A percentile compares a stretch with the other conserved stretches of the same genome.
Evolutionary conservation across 2,797 vertebrate genomes (phyloP).

Genomic region (Ptychobarbus kaznakovi): DNA sequence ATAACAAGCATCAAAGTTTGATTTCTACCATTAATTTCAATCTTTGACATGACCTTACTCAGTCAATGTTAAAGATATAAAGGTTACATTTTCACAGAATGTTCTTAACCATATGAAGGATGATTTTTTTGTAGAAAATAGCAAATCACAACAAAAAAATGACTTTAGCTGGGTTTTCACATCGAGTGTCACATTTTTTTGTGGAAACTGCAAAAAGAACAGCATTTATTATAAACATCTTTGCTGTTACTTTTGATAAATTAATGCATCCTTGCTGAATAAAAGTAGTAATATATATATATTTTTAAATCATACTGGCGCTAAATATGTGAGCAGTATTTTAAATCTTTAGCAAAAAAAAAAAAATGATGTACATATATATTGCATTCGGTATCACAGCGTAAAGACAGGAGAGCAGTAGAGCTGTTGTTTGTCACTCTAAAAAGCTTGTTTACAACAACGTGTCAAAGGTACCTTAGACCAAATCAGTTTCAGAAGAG

Average conservation of each 20-base stretch:
- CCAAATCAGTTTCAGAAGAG: conserved; percentile 62
- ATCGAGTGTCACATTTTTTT: background rate
- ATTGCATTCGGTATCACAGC: background rate
- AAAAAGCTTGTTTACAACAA: conserved; percentile 58
- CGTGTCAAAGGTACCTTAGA: conserved; percentile 62
- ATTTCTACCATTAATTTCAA: no score
- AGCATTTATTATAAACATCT: background rate
- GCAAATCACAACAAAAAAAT: no score
- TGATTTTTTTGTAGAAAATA: no score
- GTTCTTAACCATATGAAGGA: no score
- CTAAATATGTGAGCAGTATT: background rate
- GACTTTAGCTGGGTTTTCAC: no score
- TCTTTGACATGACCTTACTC: no score
- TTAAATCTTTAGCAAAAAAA: background rate
- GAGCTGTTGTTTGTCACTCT: conserved; percentile 66
- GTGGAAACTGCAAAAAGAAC: background rate
- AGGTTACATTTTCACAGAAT: no score
- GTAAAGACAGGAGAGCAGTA: conserved; percentile 13
- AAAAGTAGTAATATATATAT: background rate
- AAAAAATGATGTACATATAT: background rate
- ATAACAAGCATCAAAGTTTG: no score
- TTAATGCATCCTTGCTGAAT: conserved; percentile 8
- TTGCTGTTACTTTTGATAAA: background rate
- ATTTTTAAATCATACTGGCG: background rate
- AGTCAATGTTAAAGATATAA: no score